Conservation (phyloP, 1,140 invertebrate species). For the Zaprionus capensis region DNA sequence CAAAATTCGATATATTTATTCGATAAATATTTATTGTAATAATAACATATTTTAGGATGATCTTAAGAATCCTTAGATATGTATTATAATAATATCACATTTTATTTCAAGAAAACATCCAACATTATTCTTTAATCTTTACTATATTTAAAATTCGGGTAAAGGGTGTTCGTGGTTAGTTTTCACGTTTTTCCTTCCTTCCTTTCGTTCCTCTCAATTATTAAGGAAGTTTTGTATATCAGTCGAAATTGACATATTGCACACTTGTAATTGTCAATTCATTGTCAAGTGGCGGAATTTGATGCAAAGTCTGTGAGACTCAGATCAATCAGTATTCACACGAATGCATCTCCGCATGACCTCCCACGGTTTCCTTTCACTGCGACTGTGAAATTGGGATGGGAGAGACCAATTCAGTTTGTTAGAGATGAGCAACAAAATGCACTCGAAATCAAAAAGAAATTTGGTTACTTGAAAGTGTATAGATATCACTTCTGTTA, state of each 20-base stretch:
- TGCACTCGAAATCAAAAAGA: background rate
- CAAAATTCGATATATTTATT: too few relatives aligned
- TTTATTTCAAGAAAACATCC: too few relatives aligned
- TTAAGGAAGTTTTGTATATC: background rate
- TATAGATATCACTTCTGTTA: background rate
- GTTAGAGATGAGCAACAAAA: background rate
- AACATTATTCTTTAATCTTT: too few relatives aligned
- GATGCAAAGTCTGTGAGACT: conserved; percentile 27
- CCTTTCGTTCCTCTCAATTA: background rate
- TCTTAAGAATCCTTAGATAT: too few relatives aligned
- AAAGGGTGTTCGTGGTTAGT: too few relatives aligned
- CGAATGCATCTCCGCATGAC: conserved; percentile 4
- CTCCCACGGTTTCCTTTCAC: background rate
- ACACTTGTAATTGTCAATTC: conserved; percentile 18
- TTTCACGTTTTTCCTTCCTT: too few relatives aligned
- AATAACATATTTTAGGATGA: too few relatives aligned
- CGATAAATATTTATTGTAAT: too few relatives aligned
- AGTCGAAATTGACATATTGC: conserved; percentile 9
- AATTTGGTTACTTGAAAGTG: background rate
- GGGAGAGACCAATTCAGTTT: background rate
- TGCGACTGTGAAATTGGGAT: background rate
- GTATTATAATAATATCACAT: too few relatives aligned
- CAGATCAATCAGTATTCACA: conserved; percentile 34
- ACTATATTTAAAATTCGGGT: too few relatives aligned
- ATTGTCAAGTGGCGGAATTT: conserved; percentile 30